Base-by-base conservation (phyloP, 2,888 invertebrate genomes). In the Pollenia griseotomentosa region DNA sequence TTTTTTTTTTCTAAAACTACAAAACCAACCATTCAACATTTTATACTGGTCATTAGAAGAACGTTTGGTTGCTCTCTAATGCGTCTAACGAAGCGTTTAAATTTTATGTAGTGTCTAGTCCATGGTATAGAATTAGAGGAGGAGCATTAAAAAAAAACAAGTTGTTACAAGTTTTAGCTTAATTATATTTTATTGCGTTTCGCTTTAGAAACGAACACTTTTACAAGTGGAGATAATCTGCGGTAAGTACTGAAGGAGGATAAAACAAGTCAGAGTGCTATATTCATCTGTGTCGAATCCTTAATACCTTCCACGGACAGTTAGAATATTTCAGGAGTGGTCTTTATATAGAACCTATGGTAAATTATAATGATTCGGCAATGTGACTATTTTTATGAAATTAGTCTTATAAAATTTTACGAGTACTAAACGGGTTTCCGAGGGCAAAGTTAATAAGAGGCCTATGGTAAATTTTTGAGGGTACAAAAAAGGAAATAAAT, bases 31-130 rank as follows among this genome's bases (percentile, higher is more conserved):
- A 78, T 73, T 59, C 19, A 66, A 59, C 66, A 42, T 65, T 77
- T 51, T 11, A 77, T 70, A 81, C 71, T 80, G 71, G 83, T 16
- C 86, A 83, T 80, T 86, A 86, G 83, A 79, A 48, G 57, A 57
- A 19, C 40, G 16, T 79, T 63, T 68, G 59, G 63, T 51, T 65
- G 71, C 65, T 19, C 71, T 71, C 66, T 53, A 63, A 48, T 71
- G 73, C 40, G 71, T 53, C 63, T 79, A 86, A 86, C 82, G 82
- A 82, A 79, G 70, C 75, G 65, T 79, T 57, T 48, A 63, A 83
- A 80, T 57, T 83, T 65, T 71, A 77, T 81, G 77, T 46, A 77
- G 63, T 77, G 57, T 44, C 42, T 33, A 6, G 33, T 42, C 12
- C 0, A 16, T 11, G n/a, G 10, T 16, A 4, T 2, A 53, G 42